Percentiles rank a stretch among this genome's conserved stretches.
phyloP scores from a whole-genome alignment of 1,140 invertebrate genomes.

The Whitmania pigra region DNA sequence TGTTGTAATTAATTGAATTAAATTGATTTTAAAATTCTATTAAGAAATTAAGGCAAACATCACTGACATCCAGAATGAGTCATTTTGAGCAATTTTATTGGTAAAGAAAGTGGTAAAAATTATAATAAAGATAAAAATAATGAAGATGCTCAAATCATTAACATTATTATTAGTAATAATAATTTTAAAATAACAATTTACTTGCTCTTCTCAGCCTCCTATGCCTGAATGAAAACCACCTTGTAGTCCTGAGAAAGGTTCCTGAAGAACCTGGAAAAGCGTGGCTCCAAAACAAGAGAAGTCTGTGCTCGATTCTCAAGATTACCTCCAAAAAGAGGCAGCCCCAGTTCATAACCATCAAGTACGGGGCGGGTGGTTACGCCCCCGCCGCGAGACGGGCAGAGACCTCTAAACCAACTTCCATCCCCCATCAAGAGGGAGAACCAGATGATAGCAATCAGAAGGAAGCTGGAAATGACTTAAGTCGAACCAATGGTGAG shows the following conservation, averaged over 20 bases:
- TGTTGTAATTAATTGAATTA: no score
- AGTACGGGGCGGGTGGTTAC: slow-evolving; percentile 56
- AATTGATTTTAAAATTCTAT: no score
- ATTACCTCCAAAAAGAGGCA: slow-evolving; percentile 86
- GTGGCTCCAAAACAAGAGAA: slow-evolving; percentile 67
- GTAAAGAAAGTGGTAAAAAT: no score
- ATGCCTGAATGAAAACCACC: slow-evolving; percentile 71
- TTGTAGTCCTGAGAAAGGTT: slow-evolving; percentile 73
- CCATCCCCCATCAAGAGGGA: neutral
- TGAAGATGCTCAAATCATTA: no score
- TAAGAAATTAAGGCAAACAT: no score
- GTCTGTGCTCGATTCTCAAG: slow-evolving; percentile 76
- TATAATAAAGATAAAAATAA: no score
- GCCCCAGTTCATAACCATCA: slow-evolving; percentile 88
- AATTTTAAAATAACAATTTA: neutral
- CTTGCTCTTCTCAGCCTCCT: slow-evolving; percentile 53
- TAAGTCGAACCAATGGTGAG: no score
- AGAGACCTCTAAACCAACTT: neutral
- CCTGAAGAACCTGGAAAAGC: slow-evolving; percentile 53
- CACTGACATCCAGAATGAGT: no score
- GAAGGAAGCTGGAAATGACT: no score
- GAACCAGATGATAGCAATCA: neutral
- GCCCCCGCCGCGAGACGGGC: neutral
- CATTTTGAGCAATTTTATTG: no score
- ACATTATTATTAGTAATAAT: no score